phyloP scores from a whole-genome alignment of 2,797 vertebrate genomes.

The Tapera naevia region DNA sequence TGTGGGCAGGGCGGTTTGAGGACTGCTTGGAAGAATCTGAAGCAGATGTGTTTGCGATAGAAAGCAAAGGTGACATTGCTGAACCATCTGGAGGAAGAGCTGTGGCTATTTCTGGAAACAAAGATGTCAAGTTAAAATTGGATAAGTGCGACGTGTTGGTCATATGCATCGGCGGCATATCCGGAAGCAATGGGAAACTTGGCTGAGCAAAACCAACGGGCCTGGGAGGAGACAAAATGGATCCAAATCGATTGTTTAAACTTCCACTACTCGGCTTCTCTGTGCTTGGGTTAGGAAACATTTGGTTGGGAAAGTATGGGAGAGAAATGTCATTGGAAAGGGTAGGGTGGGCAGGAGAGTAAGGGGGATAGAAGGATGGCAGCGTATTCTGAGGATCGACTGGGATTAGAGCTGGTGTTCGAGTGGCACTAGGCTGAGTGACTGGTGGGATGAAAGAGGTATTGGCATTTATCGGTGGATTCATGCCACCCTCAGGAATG shows the following conservation, averaged over 20 bases:
- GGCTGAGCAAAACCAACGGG: conserved; percentile 96
- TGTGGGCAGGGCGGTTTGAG: conserved; percentile 94
- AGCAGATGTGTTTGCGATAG: conserved; percentile 90
- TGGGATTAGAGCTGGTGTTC: conserved; percentile 91
- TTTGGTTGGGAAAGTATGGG: conserved; percentile 97
- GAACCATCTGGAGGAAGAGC: conserved; percentile 94
- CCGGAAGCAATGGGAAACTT: conserved; percentile 94
- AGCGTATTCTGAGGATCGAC: conserved; percentile 95
- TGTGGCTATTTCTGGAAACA: conserved; percentile 97
- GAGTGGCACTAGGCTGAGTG: conserved; percentile 88
- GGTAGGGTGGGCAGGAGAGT: conserved; percentile 96
- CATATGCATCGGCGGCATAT: conserved; percentile 97
- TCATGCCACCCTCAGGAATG: conserved; percentile 94
- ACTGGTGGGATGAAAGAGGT: conserved; percentile 95
- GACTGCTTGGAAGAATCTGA: conserved; percentile 94
- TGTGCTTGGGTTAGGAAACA: conserved; percentile 93
- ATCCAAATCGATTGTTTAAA: conserved; percentile 95
- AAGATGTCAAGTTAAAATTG: conserved; percentile 96
- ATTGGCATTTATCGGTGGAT: conserved; percentile 94
- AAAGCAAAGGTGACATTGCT: conserved; percentile 95
- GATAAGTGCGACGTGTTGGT: conserved; percentile 94
- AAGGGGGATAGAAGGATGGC: conserved; percentile 96
- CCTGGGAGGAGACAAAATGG: conserved; percentile 95
- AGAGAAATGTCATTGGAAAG: conserved; percentile 94
- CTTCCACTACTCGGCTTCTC: conserved; percentile 90